phyloP scores from a whole-genome alignment of 2,113 vertebrate species.

The Seriola quinqueradiata region DNA sequence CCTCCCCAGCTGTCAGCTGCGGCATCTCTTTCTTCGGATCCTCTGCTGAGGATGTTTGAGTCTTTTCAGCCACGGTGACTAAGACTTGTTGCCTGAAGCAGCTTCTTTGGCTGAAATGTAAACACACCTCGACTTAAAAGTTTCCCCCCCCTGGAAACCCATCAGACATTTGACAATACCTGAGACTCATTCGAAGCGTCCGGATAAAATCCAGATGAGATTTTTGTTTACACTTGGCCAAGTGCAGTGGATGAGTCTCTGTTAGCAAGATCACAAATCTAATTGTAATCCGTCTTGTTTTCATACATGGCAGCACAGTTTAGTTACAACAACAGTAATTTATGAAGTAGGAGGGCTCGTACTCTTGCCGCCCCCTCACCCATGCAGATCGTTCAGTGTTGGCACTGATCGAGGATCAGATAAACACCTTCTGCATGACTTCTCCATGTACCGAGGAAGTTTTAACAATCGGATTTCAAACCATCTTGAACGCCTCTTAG shows the following conservation, averaged over 20 bases:
- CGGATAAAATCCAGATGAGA: neutral
- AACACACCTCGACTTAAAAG: neutral
- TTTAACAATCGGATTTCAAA: neutral
- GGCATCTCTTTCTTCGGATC: neutral
- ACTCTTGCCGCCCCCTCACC: too few relatives aligned
- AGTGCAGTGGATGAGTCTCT: neutral
- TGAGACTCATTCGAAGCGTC: neutral
- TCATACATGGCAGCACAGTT: neutral
- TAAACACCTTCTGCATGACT: neutral
- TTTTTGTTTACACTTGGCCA: neutral
- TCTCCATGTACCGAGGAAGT: neutral
- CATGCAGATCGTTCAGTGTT: too few relatives aligned
- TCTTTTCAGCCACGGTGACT: neutral
- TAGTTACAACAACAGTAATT: neutral
- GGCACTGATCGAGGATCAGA: too few relatives aligned
- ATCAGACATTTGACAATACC: neutral
- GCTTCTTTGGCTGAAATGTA: neutral
- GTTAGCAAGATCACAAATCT: neutral
- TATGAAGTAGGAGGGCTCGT: too few relatives aligned
- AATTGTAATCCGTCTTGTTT: neutral
- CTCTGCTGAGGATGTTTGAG: neutral
- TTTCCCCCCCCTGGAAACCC: neutral
- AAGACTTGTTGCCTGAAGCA: neutral
- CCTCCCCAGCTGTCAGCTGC: neutral
- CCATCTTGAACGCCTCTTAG: too few relatives aligned